A percentile compares a stretch with the other conserved stretches of the same genome.
phyloP scores from a whole-genome alignment of 1,140 invertebrate genomes.

The Leptestheria dahalacensis region DNA sequence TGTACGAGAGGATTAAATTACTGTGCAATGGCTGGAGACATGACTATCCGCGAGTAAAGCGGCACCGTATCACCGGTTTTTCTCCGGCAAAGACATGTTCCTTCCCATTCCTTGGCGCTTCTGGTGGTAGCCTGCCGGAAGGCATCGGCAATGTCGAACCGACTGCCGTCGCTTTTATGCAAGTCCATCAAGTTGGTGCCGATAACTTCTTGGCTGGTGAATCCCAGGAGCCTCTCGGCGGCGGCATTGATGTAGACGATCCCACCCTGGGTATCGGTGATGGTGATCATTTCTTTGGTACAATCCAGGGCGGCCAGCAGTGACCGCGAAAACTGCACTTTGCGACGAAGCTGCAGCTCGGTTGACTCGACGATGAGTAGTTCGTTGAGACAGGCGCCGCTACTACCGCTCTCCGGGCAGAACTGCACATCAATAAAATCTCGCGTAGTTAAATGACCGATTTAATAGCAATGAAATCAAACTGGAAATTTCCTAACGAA shows the following conservation, averaged over 20 bases:
- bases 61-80: slow-evolving; percentile 66
- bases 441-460: neutral
- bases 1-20: slow-evolving; percentile 3
- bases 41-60: slow-evolving; percentile 54
- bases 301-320: slow-evolving; percentile 65
- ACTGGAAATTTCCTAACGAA: too few relatives aligned
- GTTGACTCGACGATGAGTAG: slow-evolving; percentile 50
- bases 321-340: slow-evolving; percentile 46
- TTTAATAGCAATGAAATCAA: neutral
- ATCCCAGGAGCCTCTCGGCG: slow-evolving; percentile 57
- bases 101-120: slow-evolving; percentile 71
- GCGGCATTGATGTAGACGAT: slow-evolving; percentile 70
- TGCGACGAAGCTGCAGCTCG: slow-evolving; percentile 39
- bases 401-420: slow-evolving; percentile 48
- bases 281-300: slow-evolving; percentile 61
- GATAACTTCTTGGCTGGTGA: slow-evolving; percentile 53
- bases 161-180: slow-evolving; percentile 26
- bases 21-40: slow-evolving; percentile 22
- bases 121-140: slow-evolving; percentile 32
- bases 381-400: slow-evolving; percentile 53
- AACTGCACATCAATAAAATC: slow-evolving; percentile 34
- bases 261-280: slow-evolving; percentile 66
- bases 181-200: slow-evolving; percentile 47
- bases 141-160: slow-evolving; percentile 14
- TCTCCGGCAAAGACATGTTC: slow-evolving; percentile 59